Evolutionary conservation across 1,140 invertebrate genomes (phyloP), one percentile per base, ranked within the genome.

Genomic region (Hydropsyche tenuis): DNA sequence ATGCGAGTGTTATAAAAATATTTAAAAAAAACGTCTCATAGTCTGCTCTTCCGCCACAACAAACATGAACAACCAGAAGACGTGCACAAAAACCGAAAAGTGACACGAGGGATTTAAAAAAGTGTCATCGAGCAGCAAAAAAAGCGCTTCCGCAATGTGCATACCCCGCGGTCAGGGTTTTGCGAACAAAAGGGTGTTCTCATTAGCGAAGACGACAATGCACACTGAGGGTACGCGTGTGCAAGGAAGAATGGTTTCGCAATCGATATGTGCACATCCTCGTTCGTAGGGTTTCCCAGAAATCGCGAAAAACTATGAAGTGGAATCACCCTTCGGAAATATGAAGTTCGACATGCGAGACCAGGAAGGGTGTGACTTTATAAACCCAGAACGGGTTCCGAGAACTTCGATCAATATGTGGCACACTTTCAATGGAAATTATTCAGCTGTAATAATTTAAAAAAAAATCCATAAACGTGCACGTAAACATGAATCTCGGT

Each of bases 61-160:
- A 68, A 72, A 75, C 71, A 53, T 69, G 60, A 70, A 16, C 65
- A 75, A 75, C 72, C 56, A 69, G 30, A n/a, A 37, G 65, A 48
- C 5, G 9, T 23, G 22, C 27, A 45, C n/a, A 27, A 16, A n/a
- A 66, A 66, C 63, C 60, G 25, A n/a, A 22, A 51, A 5, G 3
- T 14, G 48, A 51, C 48, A 14, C 14, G 3, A 22, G 20, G 14
- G 14, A 51, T n/a, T n/a, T n/a, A 14, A 37, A 37, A 37, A 37
- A 37, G 30, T 37, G 30, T 48, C 4, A 14, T 48, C 16, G 45
- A 23, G 2, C 7, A 23, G 53, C 53, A 16, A 53, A n/a, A 14
- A 14, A 14, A 6, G 14, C 42, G 42, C 42, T 45, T 14, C n/a
- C n/a, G n/a, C n/a, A n/a, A 20, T 25, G 20, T 63, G 20, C 46